These are phyloP conservation scores for Drosophila tanythrix DNA, from an alignment of 2,888 invertebrate species.

Conservation along the genomic window DNA sequence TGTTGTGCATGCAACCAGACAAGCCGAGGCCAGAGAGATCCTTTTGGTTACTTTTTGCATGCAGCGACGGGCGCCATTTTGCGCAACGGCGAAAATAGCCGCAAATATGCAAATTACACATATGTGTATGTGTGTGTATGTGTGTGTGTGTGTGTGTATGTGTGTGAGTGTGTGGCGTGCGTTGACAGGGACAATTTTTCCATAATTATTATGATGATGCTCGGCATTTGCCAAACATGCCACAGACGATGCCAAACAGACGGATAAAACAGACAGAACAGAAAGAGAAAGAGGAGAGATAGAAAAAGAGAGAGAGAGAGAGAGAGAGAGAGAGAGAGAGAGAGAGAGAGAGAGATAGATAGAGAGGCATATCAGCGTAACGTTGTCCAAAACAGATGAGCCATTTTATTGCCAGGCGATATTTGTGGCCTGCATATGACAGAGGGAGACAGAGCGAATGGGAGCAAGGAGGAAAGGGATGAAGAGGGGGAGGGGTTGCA, in stretches of 20 bases:
- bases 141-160: conserved; percentile 9
- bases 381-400: conserved; percentile 72
- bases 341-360: neutral
- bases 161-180: conserved; percentile 25
- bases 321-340: neutral
- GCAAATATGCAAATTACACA: conserved; percentile 56
- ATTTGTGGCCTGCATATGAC: conserved; percentile 44
- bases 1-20: conserved; percentile 48
- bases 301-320: neutral
- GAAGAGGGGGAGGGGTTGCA: neutral
- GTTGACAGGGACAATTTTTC: conserved; percentile 77
- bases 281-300: neutral
- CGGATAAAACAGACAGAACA: conserved; percentile 1
- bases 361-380: conserved; percentile 10
- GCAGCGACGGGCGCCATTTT: conserved; percentile 60
- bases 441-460: neutral
- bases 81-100: conserved; percentile 56
- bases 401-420: conserved; percentile 70
- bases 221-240: conserved; percentile 80
- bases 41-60: conserved; percentile 1
- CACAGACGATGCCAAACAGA: conserved; percentile 33
- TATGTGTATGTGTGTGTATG: conserved; percentile 16
- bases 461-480: neutral
- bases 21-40: neutral
- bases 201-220: conserved; percentile 82